Conservation (phyloP, 2,797 vertebrate genomes). For the Acomys russatus region DNA sequence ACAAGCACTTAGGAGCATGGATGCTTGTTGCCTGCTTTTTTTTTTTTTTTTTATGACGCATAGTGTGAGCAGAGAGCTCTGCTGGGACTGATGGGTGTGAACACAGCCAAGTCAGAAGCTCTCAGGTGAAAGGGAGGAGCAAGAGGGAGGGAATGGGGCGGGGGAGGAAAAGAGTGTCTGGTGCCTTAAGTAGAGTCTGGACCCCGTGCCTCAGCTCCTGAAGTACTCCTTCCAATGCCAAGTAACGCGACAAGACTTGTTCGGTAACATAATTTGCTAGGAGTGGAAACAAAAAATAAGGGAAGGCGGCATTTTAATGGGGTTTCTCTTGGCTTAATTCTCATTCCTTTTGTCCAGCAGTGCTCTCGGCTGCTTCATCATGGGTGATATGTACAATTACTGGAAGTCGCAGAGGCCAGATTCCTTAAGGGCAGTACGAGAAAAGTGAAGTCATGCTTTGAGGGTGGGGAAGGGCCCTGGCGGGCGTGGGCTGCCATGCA, state of each 20-base stretch:
- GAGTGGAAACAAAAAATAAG: constrained; percentile 52
- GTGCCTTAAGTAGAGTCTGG: constrained; percentile 50
- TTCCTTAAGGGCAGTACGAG: constrained; percentile 73
- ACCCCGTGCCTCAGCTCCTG: constrained; percentile 42
- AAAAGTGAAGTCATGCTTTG: constrained; percentile 81
- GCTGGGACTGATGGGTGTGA: constrained; percentile 74
- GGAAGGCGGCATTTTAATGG: constrained; percentile 56
- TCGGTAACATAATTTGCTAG: constrained; percentile 56
- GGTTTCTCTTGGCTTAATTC: constrained; percentile 72
- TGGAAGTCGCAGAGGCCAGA: constrained; percentile 75
- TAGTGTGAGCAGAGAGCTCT: constrained; percentile 76
- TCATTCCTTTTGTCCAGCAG: constrained; percentile 76
- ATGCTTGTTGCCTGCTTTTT: constrained; percentile 75
- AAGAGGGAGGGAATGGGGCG: constrained; percentile 56
- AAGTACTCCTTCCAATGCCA: constrained; percentile 59
- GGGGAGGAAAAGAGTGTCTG: constrained; percentile 75
- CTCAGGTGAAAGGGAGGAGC: constrained; percentile 86
- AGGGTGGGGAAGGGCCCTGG: constrained; percentile 63
- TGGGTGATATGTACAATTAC: constrained; percentile 73
- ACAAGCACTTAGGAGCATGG: constrained; percentile 64
- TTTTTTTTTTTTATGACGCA: constrained; percentile 35
- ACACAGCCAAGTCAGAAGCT: constrained; percentile 78
- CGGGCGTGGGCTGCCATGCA: constrained; percentile 75
- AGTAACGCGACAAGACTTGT: constrained; percentile 47
- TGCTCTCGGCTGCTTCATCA: constrained; percentile 67